These are phyloP conservation scores for Agrotis segetum DNA, from an alignment of 2,888 invertebrate genomes.

Conservation along the genomic window DNA sequence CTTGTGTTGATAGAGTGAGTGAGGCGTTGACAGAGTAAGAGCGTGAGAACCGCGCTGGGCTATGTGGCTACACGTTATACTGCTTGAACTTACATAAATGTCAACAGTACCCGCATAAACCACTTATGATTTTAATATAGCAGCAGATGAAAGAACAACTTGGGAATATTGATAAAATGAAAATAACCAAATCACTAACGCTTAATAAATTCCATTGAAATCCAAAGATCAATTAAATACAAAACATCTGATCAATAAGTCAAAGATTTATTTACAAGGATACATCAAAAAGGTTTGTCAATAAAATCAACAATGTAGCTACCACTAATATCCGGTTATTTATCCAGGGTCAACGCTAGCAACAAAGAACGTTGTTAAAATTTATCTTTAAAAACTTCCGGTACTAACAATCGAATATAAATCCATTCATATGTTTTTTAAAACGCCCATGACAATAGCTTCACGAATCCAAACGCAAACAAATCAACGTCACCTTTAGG, in stretches of 20 bases:
- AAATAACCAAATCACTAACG: not conserved
- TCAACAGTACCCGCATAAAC: slow-evolving; percentile 24
- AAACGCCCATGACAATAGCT: slow-evolving; percentile 66
- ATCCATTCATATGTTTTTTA: slow-evolving; percentile 61
- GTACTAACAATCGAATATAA: slow-evolving; percentile 56
- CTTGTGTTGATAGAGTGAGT: slow-evolving; percentile 74
- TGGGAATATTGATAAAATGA: slow-evolving; percentile 17
- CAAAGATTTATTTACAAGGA: slow-evolving; percentile 9
- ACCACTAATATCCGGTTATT: slow-evolving; percentile 60
- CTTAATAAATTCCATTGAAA: not conserved
- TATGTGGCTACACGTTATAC: slow-evolving; percentile 42
- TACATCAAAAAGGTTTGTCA: slow-evolving; percentile 31
- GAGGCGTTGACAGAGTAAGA: slow-evolving; percentile 73
- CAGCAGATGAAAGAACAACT: slow-evolving; percentile 21
- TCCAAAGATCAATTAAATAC: not conserved
- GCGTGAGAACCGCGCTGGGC: slow-evolving; percentile 74
- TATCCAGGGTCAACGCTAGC: slow-evolving; percentile 34
- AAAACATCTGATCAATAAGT: not conserved
- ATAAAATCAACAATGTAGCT: slow-evolving; percentile 39
- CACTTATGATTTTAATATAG: slow-evolving; percentile 45
- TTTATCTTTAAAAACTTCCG: slow-evolving; percentile 62
- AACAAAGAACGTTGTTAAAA: slow-evolving; percentile 60
- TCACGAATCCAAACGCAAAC: slow-evolving; percentile 70
- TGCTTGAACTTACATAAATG: slow-evolving; percentile 24
- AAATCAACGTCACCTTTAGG: slow-evolving; percentile 75